A percentile compares a stretch with the other conserved stretches of the same genome.
Conservation (phyloP, 2,113 vertebrate genomes). For the Oriolus oriolus region DNA sequence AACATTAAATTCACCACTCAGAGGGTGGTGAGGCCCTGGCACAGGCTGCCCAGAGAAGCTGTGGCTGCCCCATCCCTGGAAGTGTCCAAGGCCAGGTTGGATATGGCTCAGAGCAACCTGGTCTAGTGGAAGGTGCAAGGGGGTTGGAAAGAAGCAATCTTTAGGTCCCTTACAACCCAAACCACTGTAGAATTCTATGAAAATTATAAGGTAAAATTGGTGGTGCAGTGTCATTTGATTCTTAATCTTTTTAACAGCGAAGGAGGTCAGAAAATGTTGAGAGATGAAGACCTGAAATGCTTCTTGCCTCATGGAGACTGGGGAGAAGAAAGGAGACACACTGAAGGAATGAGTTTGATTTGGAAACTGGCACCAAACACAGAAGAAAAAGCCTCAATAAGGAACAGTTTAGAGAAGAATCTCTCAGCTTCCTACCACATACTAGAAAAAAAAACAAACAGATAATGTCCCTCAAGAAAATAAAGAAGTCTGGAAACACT, state of each 20-base stretch:
- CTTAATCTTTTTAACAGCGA: neutral
- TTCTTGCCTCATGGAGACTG: neutral
- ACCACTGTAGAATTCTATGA: neutral
- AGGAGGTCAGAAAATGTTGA: neutral
- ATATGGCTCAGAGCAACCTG: neutral
- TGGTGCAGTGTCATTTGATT: neutral
- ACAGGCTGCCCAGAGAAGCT: neutral
- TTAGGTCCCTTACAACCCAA: neutral
- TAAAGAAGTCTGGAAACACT: neutral
- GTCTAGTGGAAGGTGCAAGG: rapidly evolving
- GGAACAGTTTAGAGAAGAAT: neutral
- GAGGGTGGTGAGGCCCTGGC: neutral
- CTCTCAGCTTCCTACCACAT: neutral
- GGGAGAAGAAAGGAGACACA: neutral
- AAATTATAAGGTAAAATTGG: neutral
- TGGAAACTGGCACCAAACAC: neutral
- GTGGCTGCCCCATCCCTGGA: neutral
- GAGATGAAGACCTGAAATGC: neutral
- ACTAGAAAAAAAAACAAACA: neutral
- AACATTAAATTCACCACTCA: neutral
- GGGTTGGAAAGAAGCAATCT: neutral
- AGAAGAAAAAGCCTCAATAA: neutral
- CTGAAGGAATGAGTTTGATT: neutral
- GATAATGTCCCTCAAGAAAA: neutral
- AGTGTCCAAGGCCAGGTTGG: neutral